Conservation (phyloP, 2,113 vertebrate genomes). For the Campylomormyrus numenius region DNA sequence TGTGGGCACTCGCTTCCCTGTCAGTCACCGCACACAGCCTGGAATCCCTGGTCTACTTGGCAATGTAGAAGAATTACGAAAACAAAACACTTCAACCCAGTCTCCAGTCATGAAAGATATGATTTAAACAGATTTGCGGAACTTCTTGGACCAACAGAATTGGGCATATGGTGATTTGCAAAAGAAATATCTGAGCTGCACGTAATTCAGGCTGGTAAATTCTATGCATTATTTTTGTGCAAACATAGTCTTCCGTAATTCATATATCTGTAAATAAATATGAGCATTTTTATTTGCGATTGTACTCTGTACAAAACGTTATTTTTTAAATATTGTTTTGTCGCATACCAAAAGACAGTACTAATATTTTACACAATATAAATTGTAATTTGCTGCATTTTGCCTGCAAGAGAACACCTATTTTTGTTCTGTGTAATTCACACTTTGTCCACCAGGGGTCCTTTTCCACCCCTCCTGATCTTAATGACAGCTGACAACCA, state of each 20-base stretch:
- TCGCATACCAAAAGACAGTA: neutral
- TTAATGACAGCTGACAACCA: constrained; percentile 11
- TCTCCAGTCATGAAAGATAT: neutral
- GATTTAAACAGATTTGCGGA: neutral
- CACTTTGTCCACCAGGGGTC: constrained; percentile 55
- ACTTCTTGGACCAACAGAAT: neutral
- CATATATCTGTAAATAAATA: neutral
- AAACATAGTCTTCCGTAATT: neutral
- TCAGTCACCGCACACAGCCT: neutral
- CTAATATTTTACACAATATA: neutral
- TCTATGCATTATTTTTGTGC: neutral
- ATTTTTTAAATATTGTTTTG: neutral
- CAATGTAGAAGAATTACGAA: neutral
- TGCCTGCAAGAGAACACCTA: neutral
- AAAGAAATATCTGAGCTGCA: neutral
- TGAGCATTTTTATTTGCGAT: neutral
- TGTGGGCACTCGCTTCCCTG: neutral
- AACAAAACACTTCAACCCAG: neutral
- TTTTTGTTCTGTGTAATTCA: constrained; percentile 42
- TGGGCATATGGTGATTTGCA: neutral
- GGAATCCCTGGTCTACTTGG: neutral
- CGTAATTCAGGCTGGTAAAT: neutral
- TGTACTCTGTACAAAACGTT: neutral
- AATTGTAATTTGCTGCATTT: neutral
- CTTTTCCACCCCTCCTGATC: constrained; percentile 37